Base-by-base conservation (phyloP, 2,113 vertebrate genomes). In the Muscicapa adusta region DNA sequence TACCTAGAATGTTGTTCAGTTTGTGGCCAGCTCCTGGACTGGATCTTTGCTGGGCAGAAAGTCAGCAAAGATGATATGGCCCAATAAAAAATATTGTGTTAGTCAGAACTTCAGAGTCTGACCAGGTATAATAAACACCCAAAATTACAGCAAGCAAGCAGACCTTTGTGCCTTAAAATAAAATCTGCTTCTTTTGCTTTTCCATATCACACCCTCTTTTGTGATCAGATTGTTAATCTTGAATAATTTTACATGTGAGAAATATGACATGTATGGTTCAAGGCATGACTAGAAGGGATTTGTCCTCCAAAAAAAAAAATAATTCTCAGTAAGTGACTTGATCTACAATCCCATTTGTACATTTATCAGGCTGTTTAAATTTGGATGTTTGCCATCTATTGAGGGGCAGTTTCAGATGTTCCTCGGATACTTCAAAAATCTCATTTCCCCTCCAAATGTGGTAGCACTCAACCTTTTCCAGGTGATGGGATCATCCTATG, bases 1-100 rank as follows among this genome's bases (percentile, higher is more conserved):
- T 40, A 25, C 5, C 12, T 9, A 17, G 1, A 14, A 40, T 0
- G 0, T n/a, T 42, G 7, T 31, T 76, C 23, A 34, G 6, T 51
- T 80, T 88, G 54, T 18, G 12, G 20, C 8, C 28, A 42, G n/a
- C 10, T 66, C 60, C 61, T 70, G 29, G 28, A 16, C 54, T 73
- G 38, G 50, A 23, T 47, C 7, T 70, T 76, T 85, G 15, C 5
- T 40, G 53, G 45, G 24, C 17, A 42, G 45, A 29, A 80, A 73
- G 34, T 48, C 45, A 63, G 17, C 12, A 18, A 22, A 77, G 18
- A 9, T 58, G 42, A 88, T 71, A 14, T 45, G 18, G 12, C 24
- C 24, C 14, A n/a, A 4, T 61, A 36, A 14, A 74, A 89, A 14
- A 54, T 29, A n/a, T 1, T 4, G 1, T 2, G 0, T 11, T 81